Evolutionary conservation across 2,113 vertebrate species (phyloP).

Genomic region (Ophthalmolycus amberensis): DNA sequence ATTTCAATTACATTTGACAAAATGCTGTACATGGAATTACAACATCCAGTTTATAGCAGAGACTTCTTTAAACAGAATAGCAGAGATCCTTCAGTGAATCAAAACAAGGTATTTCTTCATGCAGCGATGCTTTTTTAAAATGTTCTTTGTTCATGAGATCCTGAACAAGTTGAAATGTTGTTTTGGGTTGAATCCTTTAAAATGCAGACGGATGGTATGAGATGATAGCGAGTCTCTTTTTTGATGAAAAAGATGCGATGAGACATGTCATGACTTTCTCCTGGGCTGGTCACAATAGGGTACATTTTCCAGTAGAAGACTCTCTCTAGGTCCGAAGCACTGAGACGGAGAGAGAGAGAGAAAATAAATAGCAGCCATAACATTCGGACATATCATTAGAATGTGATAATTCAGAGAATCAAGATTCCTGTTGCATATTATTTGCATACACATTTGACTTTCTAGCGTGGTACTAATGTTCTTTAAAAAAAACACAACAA

Average conservation of each 20-base stretch:
- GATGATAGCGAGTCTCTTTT: constrained; percentile 14
- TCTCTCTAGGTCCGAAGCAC: constrained; percentile 82
- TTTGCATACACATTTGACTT: not conserved
- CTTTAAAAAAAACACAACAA: not conserved
- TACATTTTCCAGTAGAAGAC: constrained; percentile 81
- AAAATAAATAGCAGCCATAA: not conserved
- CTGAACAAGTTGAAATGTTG: constrained; percentile 18
- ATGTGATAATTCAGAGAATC: not conserved
- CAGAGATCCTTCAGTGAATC: not conserved
- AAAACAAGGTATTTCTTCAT: not conserved
- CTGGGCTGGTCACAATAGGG: constrained; percentile 82
- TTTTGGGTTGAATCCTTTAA: constrained; percentile 11
- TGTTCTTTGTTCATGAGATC: not conserved
- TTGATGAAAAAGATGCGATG: not conserved
- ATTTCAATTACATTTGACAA: constrained; percentile 27
- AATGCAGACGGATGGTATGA: not conserved
- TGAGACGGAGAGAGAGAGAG: constrained; percentile 28
- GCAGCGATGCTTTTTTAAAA: not conserved
- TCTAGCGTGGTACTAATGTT: not conserved
- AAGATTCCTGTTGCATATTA: not conserved
- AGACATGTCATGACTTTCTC: constrained; percentile 70
- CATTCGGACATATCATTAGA: not conserved
- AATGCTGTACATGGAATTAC: constrained; percentile 15
- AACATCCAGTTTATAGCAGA: not conserved
- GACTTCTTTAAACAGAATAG: not conserved